Evolutionary conservation across 2,113 vertebrate species (phyloP), one percentile per base, ranked within the genome.

Genomic region (Gambusia affinis): DNA sequence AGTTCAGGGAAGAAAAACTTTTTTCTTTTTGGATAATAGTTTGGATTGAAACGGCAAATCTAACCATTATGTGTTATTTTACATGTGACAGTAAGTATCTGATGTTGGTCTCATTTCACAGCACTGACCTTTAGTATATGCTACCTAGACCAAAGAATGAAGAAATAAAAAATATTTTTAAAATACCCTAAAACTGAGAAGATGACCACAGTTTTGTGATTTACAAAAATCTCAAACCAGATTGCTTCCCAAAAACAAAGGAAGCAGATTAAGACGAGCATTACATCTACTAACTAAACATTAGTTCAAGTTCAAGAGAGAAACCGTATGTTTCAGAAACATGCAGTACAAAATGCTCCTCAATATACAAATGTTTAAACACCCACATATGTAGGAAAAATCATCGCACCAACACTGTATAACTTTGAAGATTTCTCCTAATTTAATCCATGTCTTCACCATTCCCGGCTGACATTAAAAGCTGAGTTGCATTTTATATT

Each of bases 401-500:
- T 73, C 60, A 67, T 70, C 77, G 33, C 73, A 42, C 73, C 60
- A 28, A 79, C 72, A 81, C 61, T 35, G 31, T 75, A 54, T 72
- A 87, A 91, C 87, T 90, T 91, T 89, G 83, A 93, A 87, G 87
- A 89, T 84, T 75, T 84, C 67, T 71, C 14, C 66, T 28, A 42
- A 78, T 74, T 72, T 92, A 93, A 93, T 93, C 92, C 92, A 83
- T 75, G 86, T 85, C 81, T 57, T 33, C 76, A 70, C 80, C 75
- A 54, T 88, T 82, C 67, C 72, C 79, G 82, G 78, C 70, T 79
- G 85, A 89, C 86, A 89, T 84, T 83, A 76, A 85, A 87, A 81
- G 86, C 91, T 81, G 90, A 90, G 82, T 92, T 90, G 88, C 89
- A 82, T 78, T 92, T 92, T 88, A 70, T 75, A 86, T 91, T 68